Evolutionary conservation across 2,113 vertebrate species (phyloP), one percentile per base, ranked within the genome.

Genomic region (Trachemys scripta): DNA sequence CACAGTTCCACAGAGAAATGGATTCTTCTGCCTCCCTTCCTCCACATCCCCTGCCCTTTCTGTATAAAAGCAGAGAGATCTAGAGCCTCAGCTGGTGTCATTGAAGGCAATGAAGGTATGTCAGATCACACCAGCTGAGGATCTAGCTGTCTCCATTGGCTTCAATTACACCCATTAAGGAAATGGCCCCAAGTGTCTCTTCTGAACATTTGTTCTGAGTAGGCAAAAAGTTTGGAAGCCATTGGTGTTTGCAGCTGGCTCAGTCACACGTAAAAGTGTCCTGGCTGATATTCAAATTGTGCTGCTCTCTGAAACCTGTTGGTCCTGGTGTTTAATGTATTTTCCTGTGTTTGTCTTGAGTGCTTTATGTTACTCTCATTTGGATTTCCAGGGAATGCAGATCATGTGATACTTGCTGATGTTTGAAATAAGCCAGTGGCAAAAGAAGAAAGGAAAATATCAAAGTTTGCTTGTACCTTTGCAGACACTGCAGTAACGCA

Each of bases 81-180:
- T 42, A 80, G 24, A 92, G 82, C 84, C 29, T 3, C 95, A 95
- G 90, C 1, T 92, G 82, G 38, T 45, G 17, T 59, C 29, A 78
- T 3, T 78, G 81, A 90, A 93, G 92, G 49, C 93, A 90, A 91
- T 45, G 22, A 10, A 76, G 38, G 16, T 65, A 20, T 20, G 35
- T n/a, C 35, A 38, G 35, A 92, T 95, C 87, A 82, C 2, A 87
- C 65, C 45, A 87, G 57, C 53, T 83, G 59, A 95, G 35, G 69
- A 59, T 81, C 80, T 69, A 24, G 81, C 5, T 62, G 69, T 45
- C 69, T 76, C 47, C 10, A 1, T 12, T 65, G 24, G 62, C 94
- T 69, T 85, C 92, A 59, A 38, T 65, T 89, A 59, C 87, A 85
- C 89, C 59, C 82, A 5, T 9, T 90, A 42, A 93, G 56, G 87